Percentiles rank a stretch among this genome's conserved stretches.
Evolutionary conservation across 2,888 invertebrate genomes (phyloP).

Genomic region (Phymatocera aterrima): DNA sequence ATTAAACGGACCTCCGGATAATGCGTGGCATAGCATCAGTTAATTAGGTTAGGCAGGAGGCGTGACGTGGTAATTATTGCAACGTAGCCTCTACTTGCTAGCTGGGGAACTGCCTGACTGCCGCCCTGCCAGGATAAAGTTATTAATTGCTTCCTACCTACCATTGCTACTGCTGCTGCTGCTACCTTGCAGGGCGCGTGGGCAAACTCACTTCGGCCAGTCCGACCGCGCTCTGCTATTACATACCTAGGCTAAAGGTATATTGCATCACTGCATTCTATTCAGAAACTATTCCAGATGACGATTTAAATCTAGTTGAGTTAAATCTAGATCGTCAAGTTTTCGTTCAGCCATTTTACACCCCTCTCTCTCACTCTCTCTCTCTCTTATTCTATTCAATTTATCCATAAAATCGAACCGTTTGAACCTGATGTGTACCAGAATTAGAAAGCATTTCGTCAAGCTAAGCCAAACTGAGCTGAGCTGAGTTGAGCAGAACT

Average conservation of each 20-base stretch:
- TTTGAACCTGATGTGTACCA: too few relatives aligned
- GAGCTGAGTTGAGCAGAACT: too few relatives aligned
- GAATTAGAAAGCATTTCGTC: constrained; percentile 10
- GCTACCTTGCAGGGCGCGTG: constrained; percentile 52
- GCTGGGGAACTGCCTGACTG: constrained; percentile 48
- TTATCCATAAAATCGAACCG: too few relatives aligned
- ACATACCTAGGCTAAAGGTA: too few relatives aligned
- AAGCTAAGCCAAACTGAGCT: background rate
- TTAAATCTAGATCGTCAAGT: constrained; percentile 50
- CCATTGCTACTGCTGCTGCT: constrained; percentile 57
- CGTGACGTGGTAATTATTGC: constrained; percentile 73
- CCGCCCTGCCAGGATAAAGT: constrained; percentile 71
- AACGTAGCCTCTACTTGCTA: constrained; percentile 59
- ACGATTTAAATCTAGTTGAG: constrained; percentile 53
- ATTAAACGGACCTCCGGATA: background rate
- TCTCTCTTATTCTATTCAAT: too few relatives aligned
- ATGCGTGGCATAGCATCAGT: constrained; percentile 61
- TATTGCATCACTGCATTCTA: constrained; percentile 64
- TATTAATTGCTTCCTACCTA: constrained; percentile 74
- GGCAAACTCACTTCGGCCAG: constrained; percentile 58
- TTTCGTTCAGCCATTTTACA: too few relatives aligned
- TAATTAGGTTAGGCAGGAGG: constrained; percentile 72
- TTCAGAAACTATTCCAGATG: constrained; percentile 46
- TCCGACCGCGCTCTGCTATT: constrained; percentile 52
- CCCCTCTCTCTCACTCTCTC: too few relatives aligned